Conservation (phyloP, 2,797 vertebrate species). For the Anolis apletophallus region DNA sequence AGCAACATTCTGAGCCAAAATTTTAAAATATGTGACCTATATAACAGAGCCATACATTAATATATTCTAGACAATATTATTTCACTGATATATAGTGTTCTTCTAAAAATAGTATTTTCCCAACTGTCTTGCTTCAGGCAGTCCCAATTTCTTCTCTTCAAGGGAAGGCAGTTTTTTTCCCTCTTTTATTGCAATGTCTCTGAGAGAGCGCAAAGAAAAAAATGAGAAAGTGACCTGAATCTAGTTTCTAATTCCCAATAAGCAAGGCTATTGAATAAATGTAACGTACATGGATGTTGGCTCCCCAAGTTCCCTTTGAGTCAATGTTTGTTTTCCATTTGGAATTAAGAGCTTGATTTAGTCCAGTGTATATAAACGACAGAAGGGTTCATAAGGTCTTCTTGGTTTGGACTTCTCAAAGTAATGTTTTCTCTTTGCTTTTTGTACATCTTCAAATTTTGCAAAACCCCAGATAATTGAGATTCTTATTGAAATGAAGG, state of each 20-base stretch:
- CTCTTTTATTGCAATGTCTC: too few species aligned
- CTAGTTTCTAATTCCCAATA: too few species aligned
- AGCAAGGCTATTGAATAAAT: too few species aligned
- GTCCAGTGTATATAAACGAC: not conserved
- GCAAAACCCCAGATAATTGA: too few species aligned
- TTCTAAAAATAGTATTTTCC: not conserved
- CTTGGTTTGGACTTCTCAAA: not conserved
- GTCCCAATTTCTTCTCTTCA: not conserved
- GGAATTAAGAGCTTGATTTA: too few species aligned
- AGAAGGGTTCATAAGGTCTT: not conserved
- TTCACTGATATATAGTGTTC: not conserved
- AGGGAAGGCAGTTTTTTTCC: too few species aligned
- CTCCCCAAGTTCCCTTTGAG: too few species aligned
- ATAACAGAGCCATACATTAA: not conserved
- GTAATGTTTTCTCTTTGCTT: not conserved
- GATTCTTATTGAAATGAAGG: too few species aligned
- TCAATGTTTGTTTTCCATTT: too few species aligned
- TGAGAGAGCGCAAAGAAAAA: not conserved
- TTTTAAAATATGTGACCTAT: not conserved
- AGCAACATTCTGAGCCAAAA: not conserved
- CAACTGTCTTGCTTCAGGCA: not conserved
- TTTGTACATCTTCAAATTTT: not conserved
- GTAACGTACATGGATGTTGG: too few species aligned
- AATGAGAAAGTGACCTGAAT: not conserved
- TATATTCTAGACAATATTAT: not conserved